Evolutionary conservation across 2,113 vertebrate genomes (phyloP).

Genomic region (Salvator merianae): DNA sequence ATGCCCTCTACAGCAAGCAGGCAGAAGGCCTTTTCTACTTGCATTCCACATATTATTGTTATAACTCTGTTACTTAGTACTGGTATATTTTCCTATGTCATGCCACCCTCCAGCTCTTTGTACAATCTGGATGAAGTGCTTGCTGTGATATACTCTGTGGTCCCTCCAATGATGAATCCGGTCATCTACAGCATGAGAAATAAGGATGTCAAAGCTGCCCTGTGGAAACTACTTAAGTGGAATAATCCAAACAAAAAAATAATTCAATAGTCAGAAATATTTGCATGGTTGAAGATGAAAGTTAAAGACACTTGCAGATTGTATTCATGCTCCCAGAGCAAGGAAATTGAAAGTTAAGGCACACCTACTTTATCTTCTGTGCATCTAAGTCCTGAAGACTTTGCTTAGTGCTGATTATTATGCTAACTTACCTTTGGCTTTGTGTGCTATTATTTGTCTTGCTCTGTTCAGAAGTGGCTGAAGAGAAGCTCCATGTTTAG

Average conservation of each 20-base stretch:
- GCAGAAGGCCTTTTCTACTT: slow-evolving; percentile 14
- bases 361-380: neutral
- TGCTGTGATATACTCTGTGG: neutral
- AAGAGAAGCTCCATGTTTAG: too few relatives aligned
- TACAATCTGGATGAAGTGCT: neutral
- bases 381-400: neutral
- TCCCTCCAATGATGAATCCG: slow-evolving; percentile 15
- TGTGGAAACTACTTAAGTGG: neutral
- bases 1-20: neutral
- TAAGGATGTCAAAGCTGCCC: slow-evolving; percentile 17
- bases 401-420: neutral
- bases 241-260: neutral
- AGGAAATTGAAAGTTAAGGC: neutral
- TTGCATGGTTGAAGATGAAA: neutral
- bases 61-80: neutral
- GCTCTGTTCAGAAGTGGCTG: too few relatives aligned
- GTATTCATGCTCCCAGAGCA: neutral
- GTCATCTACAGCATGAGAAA: slow-evolving; percentile 16
- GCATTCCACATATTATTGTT: neutral
- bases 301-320: neutral
- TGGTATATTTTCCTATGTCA: neutral
- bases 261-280: neutral
- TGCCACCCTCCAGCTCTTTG: neutral
- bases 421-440: neutral
- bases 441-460: too few relatives aligned